These are phyloP conservation scores for Therioaphis trifolii DNA, from an alignment of 2,888 invertebrate genomes.

Conservation along the genomic window DNA sequence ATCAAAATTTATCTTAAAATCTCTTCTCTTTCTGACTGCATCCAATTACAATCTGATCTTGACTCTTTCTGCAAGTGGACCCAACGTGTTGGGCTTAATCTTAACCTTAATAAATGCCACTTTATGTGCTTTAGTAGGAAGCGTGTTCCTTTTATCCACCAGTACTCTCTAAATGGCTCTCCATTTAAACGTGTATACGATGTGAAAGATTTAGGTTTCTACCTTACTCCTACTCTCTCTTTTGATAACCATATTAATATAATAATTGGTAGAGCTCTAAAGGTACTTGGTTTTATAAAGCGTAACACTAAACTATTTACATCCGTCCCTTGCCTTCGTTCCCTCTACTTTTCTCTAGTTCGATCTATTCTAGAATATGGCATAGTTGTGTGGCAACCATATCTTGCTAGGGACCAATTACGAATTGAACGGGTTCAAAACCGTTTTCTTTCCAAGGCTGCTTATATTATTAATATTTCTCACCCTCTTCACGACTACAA, in stretches of 20 bases:
- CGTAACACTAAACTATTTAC: not conserved
- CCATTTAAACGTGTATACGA: not conserved
- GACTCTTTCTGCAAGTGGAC: not conserved
- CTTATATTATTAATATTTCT: not conserved
- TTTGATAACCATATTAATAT: not conserved
- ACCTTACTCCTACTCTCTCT: not conserved
- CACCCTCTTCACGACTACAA: too few species aligned
- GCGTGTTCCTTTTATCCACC: not conserved
- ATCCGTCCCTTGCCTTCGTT: too few species aligned
- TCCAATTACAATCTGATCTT: not conserved
- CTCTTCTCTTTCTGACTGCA: not conserved
- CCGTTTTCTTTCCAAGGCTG: not conserved
- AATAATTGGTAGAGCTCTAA: not conserved
- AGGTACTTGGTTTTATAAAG: slow-evolving; percentile 23
- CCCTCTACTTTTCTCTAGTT: not conserved
- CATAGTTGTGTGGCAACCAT: too few species aligned
- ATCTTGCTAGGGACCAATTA: too few species aligned
- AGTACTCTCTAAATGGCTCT: not conserved
- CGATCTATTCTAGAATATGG: too few species aligned
- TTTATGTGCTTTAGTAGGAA: not conserved
- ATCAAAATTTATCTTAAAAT: slow-evolving; percentile 12
- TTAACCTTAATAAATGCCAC: slow-evolving; percentile 5
- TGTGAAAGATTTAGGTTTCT: not conserved
- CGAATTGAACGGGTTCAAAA: too few species aligned
- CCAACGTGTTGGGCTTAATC: not conserved